Conservation (phyloP, 92 coral and sea anemone species). For the Pocillopora meandrina region DNA sequence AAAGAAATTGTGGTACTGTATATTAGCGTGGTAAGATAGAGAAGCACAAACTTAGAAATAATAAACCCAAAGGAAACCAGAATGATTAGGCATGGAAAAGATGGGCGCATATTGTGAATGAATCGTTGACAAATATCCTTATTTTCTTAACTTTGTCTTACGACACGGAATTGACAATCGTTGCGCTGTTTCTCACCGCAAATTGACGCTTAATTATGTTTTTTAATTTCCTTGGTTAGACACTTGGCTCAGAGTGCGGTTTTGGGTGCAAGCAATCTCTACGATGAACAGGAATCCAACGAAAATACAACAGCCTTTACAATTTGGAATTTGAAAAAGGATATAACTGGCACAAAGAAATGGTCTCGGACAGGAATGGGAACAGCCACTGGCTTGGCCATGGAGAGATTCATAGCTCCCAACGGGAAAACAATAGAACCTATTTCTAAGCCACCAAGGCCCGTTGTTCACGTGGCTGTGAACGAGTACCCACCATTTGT, state of each 20-base stretch:
- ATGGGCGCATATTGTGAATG: too few species aligned
- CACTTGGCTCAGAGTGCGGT: not conserved
- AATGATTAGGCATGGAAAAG: too few species aligned
- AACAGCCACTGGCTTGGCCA: slow-evolving; percentile 6
- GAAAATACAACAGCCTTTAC: not conserved
- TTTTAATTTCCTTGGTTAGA: not conserved
- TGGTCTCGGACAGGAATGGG: slow-evolving; percentile 29
- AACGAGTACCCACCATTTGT: slow-evolving; percentile 27
- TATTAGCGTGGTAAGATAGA: too few species aligned
- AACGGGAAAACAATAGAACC: slow-evolving; percentile 11
- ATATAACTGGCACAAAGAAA: not conserved
- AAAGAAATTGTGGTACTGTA: too few species aligned
- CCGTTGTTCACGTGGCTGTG: slow-evolving; percentile 15
- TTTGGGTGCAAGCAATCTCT: not conserved
- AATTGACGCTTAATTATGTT: not conserved
- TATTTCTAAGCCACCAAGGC: not conserved
- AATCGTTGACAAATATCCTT: too few species aligned
- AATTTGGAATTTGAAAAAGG: slow-evolving; percentile 15
- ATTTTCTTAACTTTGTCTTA: too few species aligned
- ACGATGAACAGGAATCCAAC: not conserved
- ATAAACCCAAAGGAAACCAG: too few species aligned
- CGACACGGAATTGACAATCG: too few species aligned
- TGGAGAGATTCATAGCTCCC: slow-evolving; percentile 16
- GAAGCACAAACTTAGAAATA: too few species aligned
- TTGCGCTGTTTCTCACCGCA: too few species aligned